Evolutionary conservation across 2,113 vertebrate genomes (phyloP).

Genomic region (Crotalus viridis): DNA sequence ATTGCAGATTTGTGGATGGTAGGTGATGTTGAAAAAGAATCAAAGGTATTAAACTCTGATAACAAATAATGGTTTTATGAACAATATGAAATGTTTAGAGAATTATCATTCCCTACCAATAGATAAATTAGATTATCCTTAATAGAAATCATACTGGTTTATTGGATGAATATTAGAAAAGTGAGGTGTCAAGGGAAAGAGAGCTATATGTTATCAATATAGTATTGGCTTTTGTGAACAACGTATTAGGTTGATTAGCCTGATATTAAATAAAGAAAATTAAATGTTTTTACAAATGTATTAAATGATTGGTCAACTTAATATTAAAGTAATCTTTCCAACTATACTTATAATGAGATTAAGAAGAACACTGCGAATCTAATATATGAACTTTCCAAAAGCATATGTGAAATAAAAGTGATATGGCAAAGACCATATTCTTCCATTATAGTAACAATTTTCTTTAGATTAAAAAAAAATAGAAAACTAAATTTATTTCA

Average conservation of each 20-base stretch:
- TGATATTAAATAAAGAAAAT: constrained; percentile 10
- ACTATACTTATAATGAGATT: neutral
- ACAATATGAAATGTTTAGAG: constrained; percentile 7
- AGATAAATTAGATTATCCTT: constrained; percentile 31
- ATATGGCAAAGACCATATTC: neutral
- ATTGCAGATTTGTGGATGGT: constrained; percentile 3
- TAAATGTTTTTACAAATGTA: neutral
- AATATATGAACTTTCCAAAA: neutral
- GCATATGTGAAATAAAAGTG: neutral
- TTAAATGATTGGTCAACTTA: neutral
- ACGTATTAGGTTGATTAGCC: neutral
- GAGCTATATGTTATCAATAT: neutral
- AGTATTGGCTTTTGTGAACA: neutral
- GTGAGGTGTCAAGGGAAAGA: neutral
- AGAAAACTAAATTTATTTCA: neutral
- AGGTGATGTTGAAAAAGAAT: neutral
- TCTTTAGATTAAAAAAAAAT: neutral
- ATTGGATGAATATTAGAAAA: constrained; percentile 3
- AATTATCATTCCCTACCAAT: constrained; percentile 6
- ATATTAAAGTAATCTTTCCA: neutral
- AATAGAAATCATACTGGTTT: constrained; percentile 12
- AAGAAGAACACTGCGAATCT: neutral
- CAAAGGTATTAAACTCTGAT: constrained; percentile 15
- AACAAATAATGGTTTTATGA: constrained; percentile 15
- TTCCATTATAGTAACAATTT: neutral